Evolutionary conservation across 2,888 invertebrate genomes (phyloP).

Genomic region (Agrypnus murinus): DNA sequence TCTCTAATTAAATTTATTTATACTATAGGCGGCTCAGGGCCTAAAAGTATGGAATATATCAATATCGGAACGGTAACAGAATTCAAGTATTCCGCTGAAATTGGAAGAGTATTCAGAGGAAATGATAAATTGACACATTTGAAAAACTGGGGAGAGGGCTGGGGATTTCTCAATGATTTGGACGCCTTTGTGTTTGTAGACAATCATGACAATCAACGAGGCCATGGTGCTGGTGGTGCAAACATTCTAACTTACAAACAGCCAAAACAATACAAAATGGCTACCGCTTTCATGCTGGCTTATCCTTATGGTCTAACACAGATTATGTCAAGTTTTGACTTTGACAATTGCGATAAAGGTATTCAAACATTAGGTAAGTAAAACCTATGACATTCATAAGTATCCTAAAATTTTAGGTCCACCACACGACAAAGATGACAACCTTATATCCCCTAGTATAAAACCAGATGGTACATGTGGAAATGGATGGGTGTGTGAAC

Average conservation of each 20-base stretch:
- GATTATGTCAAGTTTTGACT: slow-evolving; percentile 90
- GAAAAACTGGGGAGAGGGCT: slow-evolving; percentile 76
- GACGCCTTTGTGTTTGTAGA: slow-evolving; percentile 86
- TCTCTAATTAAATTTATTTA: no score
- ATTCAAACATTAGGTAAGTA: slow-evolving; percentile 33
- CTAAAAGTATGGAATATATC: slow-evolving; percentile 70
- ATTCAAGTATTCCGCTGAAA: slow-evolving; percentile 76
- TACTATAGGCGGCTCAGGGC: slow-evolving; percentile 67
- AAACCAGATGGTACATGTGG: slow-evolving; percentile 79
- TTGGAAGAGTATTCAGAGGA: slow-evolving; percentile 76
- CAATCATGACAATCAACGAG: slow-evolving; percentile 93
- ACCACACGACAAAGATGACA: slow-evolving; percentile 78
- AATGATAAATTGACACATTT: slow-evolving; percentile 79
- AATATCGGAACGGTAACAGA: slow-evolving; percentile 82
- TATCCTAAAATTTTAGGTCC: slow-evolving; percentile 73
- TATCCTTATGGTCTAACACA: slow-evolving; percentile 87
- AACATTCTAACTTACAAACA: slow-evolving; percentile 81
- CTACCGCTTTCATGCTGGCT: slow-evolving; percentile 90
- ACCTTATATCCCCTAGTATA: slow-evolving; percentile 80
- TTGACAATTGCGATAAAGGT: slow-evolving; percentile 74
- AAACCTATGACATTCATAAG: neutral
- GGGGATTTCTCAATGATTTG: slow-evolving; percentile 76
- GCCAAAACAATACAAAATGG: slow-evolving; percentile 81
- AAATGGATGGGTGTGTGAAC: slow-evolving; percentile 89
- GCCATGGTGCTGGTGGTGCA: slow-evolving; percentile 78